Base-by-base conservation (phyloP, 2,888 invertebrate species). In the Atethmia centrago region DNA sequence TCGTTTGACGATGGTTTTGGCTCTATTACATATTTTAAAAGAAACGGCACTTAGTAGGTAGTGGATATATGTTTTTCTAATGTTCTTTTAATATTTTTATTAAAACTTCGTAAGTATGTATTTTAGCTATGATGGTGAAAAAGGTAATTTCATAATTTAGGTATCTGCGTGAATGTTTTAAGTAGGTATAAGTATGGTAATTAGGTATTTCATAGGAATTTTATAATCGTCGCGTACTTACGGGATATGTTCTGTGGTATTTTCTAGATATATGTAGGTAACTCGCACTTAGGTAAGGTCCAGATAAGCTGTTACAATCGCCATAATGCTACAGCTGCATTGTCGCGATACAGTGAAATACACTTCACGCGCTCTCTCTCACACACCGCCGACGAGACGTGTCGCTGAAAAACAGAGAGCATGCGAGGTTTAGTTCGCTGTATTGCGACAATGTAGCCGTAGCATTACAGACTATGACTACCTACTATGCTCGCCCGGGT, bases 1-100 rank as follows among this genome's bases (percentile, higher is more conserved):
- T 73, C 74, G 68, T 80, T 84, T 82, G 83, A 85, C 72, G 82
- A 73, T 47, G 80, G 71, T 78, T 83, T 83, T 84, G 78, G 83
- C 84, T 84, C 64, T 72, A 81, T 78, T 83, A 72, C 61, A 68
- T 69, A 80, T 80, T 80, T 83, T 80, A 56, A 78, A 51, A 61
- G 45, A 49, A 70, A 74, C 56, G 56, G 66, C 59, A 78, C 73
- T 78, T 53, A 77, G 45, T 70, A 16, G 36, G n/a, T 42, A n/a
- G n/a, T 40, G 51, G 45, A 64, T 25, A 21, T 59, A 2, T 63
- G 62, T 75, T 42, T 25, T 53, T 16, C 14, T 28, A 67, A 69
- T 67, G 51, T 28, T 51, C 16, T 28, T 66, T 28, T n/a, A 40
- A 36, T 3, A 3, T 36, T 51, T 69, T 28, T 42, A 40, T n/a